Percentiles rank a stretch among this genome's conserved stretches.
Evolutionary conservation across 2,113 vertebrate genomes (phyloP).

Genomic region (Boleophthalmus pectinirostris): DNA sequence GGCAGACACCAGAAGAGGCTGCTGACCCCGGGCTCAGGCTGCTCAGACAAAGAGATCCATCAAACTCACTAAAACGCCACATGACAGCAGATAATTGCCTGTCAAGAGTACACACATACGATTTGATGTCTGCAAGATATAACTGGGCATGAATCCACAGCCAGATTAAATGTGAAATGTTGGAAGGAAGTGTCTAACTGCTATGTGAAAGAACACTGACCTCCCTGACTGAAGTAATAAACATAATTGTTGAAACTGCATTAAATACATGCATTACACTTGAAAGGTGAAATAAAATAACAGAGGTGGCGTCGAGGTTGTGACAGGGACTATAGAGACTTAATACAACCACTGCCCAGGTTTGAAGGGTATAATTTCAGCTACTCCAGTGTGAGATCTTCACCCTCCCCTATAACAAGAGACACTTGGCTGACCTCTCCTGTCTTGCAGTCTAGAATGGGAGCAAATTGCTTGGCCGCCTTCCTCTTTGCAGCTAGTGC

Average conservation of each 20-base stretch:
- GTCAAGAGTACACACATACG: neutral
- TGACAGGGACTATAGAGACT: constrained; percentile 15
- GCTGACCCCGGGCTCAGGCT: constrained; percentile 59
- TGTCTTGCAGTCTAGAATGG: constrained; percentile 41
- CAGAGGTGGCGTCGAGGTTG: neutral
- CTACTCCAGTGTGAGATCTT: constrained; percentile 15
- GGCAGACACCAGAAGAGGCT: constrained; percentile 51
- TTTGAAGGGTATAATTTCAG: constrained; percentile 46
- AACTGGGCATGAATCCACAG: neutral
- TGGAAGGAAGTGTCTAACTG: neutral
- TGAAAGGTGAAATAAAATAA: constrained; percentile 14
- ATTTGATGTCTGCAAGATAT: neutral
- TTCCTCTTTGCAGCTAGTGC: constrained; percentile 41
- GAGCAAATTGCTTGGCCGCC: constrained; percentile 58
- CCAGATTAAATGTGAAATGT: neutral
- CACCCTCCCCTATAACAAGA: constrained; percentile 21
- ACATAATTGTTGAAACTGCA: neutral
- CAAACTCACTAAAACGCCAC: constrained; percentile 51
- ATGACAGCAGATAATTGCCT: constrained; percentile 46
- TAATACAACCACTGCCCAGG: constrained; percentile 7
- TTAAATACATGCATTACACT: neutral
- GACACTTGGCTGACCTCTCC: constrained; percentile 59
- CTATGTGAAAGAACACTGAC: neutral
- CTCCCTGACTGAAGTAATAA: neutral
- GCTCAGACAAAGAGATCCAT: constrained; percentile 61